Evolutionary conservation across 2,113 vertebrate genomes (phyloP), one percentile per base, ranked within the genome.

Genomic region (Trichechus manatus): DNA sequence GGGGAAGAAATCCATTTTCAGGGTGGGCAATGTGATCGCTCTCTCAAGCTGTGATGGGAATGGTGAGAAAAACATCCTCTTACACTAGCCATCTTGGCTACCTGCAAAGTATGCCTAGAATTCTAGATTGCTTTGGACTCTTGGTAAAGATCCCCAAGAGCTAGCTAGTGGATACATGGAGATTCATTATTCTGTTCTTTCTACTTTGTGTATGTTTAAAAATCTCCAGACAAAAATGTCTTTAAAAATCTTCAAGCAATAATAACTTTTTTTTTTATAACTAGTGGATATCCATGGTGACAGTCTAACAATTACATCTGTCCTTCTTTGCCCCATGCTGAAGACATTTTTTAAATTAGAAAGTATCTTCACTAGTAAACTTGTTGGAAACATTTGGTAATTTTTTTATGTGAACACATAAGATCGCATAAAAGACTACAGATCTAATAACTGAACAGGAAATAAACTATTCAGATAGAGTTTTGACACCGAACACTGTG

Each of bases 161-260:
- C 31, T 86, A 27, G n/a, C 59, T 92, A 15, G 31, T 33, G 4
- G 9, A 6, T 64, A n/a, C n/a, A 23, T 0, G 2, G 25, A 10
- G 14, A 66, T 79, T 97, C 50, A n/a, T 63, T 87, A 39, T 64
- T 93, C 47, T 80, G 70, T 44, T 85, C 84, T 95, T 90, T 70
- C 61, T 95, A 68, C 11, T 72, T 44, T 77, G 33, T 42, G 19
- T 39, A 63, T 82, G 66, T 74, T 93, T 82, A 63, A 81, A 63
- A 19, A 27, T 86, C 90, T 92, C 19, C 80, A 84, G 80, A 80
- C 74, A 78, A 94, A 50, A 66, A 63, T 13, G 15, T 56, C 53
- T 64, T 79, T 4, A 53, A 81, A 92, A 90, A 61, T 64, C 50
- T 22, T 92, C n/a, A 96, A 72, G 79, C 42, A 88, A 36, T 82